Evolutionary conservation across 2,888 invertebrate genomes (phyloP), one percentile per base, ranked within the genome.

Genomic region (Nasonia oneida): DNA sequence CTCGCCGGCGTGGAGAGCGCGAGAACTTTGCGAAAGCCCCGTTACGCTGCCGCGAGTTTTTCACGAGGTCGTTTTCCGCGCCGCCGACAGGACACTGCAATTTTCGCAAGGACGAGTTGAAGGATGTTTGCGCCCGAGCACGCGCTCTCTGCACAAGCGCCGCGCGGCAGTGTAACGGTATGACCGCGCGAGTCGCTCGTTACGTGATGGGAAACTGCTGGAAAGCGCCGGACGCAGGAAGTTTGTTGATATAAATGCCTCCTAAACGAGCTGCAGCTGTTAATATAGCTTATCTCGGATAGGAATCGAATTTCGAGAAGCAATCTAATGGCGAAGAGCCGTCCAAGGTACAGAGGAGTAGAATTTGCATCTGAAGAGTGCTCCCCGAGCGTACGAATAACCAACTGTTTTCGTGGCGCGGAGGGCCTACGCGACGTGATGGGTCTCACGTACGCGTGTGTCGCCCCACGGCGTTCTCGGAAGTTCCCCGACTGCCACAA

Each of bases 81-180:
- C 37, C 39, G 39, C 71, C 8, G 18, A 18, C 57, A 37, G 73
- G 67, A 37, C 37, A 42, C n/a, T n/a, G 57, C 39, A 71, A 73
- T 83, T 83, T 83, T 83, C 78, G 42, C 83, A 78, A 83, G 83
- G 83, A 83, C 83, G 83, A 77, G 57, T 50, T 71, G 77, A 77
- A 64, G 78, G 71, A 78, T 73, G 33, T 61, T 70, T 53, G 50
- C 70, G 57, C 53, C 53, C 2, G 39, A 50, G 47, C 57, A 37
- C 53, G 15, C n/a, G 47, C 23, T 29, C 23, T 23, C 4, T 50
- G 29, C n/a, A n/a, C n/a, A 18, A n/a, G 18, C 37, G 10, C n/a
- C 23, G 23, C 23, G 23, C 23, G 23, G 23, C 76, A 37, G n/a
- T 77, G 61, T 42, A 73, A 33, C 50, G 47, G 67, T 67, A 33